phyloP scores from a whole-genome alignment of 2,113 vertebrate genomes.

The Hassar affinis region DNA sequence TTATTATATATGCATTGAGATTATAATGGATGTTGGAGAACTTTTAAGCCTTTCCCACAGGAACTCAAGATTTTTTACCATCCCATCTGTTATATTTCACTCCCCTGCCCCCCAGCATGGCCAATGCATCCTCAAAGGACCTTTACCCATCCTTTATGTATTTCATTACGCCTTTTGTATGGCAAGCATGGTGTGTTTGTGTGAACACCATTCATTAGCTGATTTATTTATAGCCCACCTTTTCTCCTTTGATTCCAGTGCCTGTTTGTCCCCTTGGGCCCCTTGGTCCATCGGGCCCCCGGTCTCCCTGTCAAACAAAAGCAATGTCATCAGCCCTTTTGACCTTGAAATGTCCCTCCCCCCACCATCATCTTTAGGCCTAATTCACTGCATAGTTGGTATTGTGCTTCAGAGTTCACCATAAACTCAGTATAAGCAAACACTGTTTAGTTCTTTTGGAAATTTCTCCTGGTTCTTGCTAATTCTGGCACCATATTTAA shows the following conservation, averaged over 20 bases:
- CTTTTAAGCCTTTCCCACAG: slow-evolving; percentile 48
- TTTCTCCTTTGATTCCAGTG: slow-evolving; percentile 83
- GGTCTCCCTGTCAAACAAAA: slow-evolving; percentile 76
- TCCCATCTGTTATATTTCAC: slow-evolving; percentile 37
- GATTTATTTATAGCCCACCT: slow-evolving; percentile 74
- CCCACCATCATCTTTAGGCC: slow-evolving; percentile 26
- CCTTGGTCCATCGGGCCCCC: slow-evolving; percentile 80
- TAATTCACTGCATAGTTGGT: slow-evolving; percentile 52
- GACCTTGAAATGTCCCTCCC: slow-evolving; percentile 26
- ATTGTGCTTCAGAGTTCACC: slow-evolving; percentile 54
- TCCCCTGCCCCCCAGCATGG: slow-evolving; percentile 11
- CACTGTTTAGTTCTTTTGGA: slow-evolving; percentile 46
- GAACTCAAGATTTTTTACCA: slow-evolving; percentile 26
- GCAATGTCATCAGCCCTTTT: slow-evolving; percentile 39
- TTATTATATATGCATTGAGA: neutral
- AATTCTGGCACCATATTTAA: neutral
- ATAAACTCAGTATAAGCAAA: slow-evolving; percentile 36
- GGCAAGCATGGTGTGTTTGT: slow-evolving; percentile 48
- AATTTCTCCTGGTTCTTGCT: neutral
- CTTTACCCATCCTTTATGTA: slow-evolving; percentile 56
- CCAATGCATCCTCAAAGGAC: slow-evolving; percentile 45
- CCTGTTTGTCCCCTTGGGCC: slow-evolving; percentile 81
- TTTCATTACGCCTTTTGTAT: slow-evolving; percentile 63
- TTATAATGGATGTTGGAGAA: neutral
- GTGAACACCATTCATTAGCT: slow-evolving; percentile 50